Percentiles rank a stretch among this genome's conserved stretches.
phyloP scores from a whole-genome alignment of 2,113 vertebrate genomes.

The Ictalurus furcatus region DNA sequence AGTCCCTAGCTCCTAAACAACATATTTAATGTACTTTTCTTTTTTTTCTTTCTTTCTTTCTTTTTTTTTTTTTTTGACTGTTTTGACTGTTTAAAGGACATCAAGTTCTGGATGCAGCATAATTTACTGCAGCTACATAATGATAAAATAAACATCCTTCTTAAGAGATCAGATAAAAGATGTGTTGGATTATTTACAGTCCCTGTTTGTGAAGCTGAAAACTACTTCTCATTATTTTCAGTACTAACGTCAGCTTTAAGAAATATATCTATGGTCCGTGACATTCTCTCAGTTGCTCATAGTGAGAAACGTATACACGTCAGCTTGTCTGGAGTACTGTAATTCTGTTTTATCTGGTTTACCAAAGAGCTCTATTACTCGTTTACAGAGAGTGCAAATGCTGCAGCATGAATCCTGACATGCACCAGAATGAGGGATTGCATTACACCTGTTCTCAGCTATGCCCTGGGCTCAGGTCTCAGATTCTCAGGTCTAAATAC shows the following conservation, averaged over 20 bases:
- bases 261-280: background rate
- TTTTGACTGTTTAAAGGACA: slow-evolving; percentile 13
- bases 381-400: background rate
- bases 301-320: background rate
- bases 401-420: background rate
- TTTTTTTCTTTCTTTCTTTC: background rate
- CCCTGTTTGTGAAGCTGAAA: background rate
- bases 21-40: background rate
- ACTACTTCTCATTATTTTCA: background rate
- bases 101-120: background rate
- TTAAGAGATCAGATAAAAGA: slow-evolving; percentile 11
- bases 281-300: background rate
- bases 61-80: background rate
- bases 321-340: background rate
- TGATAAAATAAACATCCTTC: background rate
- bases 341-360: background rate
- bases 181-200: background rate
- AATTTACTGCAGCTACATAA: slow-evolving; percentile 10
- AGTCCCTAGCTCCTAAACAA: background rate
- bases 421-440: background rate
- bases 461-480: background rate
- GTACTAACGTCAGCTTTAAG: background rate
- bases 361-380: background rate
- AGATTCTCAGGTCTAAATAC: background rate
- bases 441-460: background rate